Evolutionary conservation across 2,888 invertebrate genomes (phyloP).

Genomic region (Phalera bucephala): DNA sequence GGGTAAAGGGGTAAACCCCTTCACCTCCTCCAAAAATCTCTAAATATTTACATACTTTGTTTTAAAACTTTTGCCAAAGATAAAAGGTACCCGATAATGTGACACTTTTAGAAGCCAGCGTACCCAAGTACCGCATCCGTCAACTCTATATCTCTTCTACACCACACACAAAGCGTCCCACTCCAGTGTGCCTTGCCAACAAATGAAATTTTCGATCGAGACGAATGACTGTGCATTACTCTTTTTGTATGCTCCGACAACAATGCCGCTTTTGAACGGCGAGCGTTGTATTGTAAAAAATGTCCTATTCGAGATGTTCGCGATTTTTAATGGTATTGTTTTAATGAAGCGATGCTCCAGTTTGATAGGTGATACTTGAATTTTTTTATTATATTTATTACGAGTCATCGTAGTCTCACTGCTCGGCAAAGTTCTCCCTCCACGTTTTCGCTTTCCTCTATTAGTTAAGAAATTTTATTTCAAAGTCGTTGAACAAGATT

Average conservation of each 20-base stretch:
- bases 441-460: too few relatives aligned
- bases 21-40: too few relatives aligned
- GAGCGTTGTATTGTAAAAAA: constrained; percentile 45
- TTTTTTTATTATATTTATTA: too few relatives aligned
- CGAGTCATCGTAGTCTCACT: too few relatives aligned
- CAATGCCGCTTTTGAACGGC: constrained; percentile 53
- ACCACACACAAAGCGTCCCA: constrained; percentile 55
- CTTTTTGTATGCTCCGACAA: constrained; percentile 61
- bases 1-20: too few relatives aligned
- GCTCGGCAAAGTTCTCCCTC: too few relatives aligned
- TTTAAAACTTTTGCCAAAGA: background rate
- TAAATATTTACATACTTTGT: too few relatives aligned
- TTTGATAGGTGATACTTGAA: too few relatives aligned
- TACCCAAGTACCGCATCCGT: constrained; percentile 35
- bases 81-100: background rate
- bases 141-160: constrained; percentile 45
- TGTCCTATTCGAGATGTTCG: constrained; percentile 5
- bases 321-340: constrained; percentile 9
- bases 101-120: constrained; percentile 17
- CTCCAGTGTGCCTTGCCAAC: constrained; percentile 53
- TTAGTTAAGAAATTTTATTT: too few relatives aligned
- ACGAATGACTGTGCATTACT: constrained; percentile 67
- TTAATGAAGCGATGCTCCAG: constrained; percentile 9
- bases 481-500: too few relatives aligned
- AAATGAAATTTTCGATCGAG: constrained; percentile 74